Evolutionary conservation across 2,797 vertebrate species (phyloP), one percentile per base, ranked within the genome.

Genomic region (Setipinna tenuifilis): DNA sequence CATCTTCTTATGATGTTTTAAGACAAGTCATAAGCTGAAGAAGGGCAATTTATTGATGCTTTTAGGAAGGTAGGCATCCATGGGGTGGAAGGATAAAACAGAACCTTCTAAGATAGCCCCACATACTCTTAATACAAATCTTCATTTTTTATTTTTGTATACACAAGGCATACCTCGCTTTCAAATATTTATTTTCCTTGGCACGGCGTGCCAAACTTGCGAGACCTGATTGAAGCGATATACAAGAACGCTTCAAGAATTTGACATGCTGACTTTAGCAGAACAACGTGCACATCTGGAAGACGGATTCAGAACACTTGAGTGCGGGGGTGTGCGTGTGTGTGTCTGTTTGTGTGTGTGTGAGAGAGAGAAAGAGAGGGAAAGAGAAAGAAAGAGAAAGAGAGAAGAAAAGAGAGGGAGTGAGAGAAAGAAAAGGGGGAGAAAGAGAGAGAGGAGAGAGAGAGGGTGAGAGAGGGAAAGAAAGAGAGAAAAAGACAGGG

Each of bases 231-330:
- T 86, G 87, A 92, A 85, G 87, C 91, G 68, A 89, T 92, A 87
- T 83, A 87, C 87, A 88, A 90, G 90, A 91, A 90, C 90, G 62
- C 61, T 82, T 86, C 87, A 84, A 88, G 84, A 85, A 83, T 90
- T 85, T 86, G 89, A 91, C 88, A 91, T 84, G 86, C 82, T 89
- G 88, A 92, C 90, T 90, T 91, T 82, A 90, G 88, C 91, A 91
- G 89, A 91, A 88, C 90, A 92, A 89, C 89, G 89, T 88, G 92
- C 91, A 93, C 95, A 95, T 95, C 94, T 95, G 95, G 94, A 93
- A 93, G 90, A 93, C 78, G 87, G 90, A 90, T 95, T 91, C 87
- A 84, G 84, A 86, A 88, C 84, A 82, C 87, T 88, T 85, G 82
- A 88, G 28, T 78, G 17, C 19, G 71, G 17, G 35, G 35, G 35